Base-by-base conservation (phyloP, 53 echinoderm and acorn worm species). In the Apostichopus leukothele region DNA sequence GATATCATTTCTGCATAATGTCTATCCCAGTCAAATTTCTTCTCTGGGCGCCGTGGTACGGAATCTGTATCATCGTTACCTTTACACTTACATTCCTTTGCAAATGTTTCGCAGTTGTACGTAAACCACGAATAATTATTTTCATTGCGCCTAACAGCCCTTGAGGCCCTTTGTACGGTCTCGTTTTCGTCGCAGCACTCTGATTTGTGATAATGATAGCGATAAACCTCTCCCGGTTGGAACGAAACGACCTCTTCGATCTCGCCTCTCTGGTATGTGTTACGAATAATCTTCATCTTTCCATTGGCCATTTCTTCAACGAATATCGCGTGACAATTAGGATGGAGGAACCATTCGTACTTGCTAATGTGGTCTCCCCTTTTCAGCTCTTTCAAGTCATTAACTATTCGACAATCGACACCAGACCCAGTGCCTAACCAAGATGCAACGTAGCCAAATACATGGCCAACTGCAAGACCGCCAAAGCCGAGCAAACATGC, bases 281-380 rank as follows among this genome's bases (percentile, higher is more conserved):
- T 85, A 27, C 85, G 63, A 60, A 85, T 85, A n/a, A 85, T 26
- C 50, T 85, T 85, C 85, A 85, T 85, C 10, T 85, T 67, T 13
- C 77, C 77, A 21, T 67, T 68, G 16, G 67, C 25, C 55, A 83
- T 18, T 7, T 20, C 12, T 85, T 85, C 85, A 5, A 66, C 6
- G 71, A 85, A 85, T 67, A 85, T 85, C 0, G 85, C 85, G 27
- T 85, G 85, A 20, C 85, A 85, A 71, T 85, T 12, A 9, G 85
- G 85, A 67, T 85, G 85, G 11, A 66, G 23, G 57, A 85, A 67
- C 67, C 85, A 66, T 12, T 66, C 85, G 18, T 85, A 85, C 14
- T 25, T 85, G 18, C 59, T 67, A 13, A 85, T 85, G n/a, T 85
- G 85, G 67, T 85, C 85, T 2, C 85, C 85, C 50, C 11, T 19